Conservation (phyloP, 2,113 vertebrate species). For the Eptatretus burgeri region DNA sequence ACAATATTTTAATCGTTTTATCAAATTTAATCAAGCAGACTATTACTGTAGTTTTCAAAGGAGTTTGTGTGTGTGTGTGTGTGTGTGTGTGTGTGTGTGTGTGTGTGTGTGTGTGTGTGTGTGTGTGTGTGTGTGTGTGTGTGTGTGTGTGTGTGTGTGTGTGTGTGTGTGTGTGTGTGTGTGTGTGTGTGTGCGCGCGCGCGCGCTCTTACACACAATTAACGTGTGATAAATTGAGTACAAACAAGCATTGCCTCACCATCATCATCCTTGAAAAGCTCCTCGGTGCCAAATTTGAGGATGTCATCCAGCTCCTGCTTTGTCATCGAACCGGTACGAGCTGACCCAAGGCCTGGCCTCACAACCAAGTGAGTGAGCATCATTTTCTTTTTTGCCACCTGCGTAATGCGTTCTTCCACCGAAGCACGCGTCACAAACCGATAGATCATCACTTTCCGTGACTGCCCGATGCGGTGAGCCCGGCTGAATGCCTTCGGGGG, state of each 20-base stretch:
- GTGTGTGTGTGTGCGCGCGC: no score
- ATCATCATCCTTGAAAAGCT: slow-evolving; percentile 36
- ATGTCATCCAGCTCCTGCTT: slow-evolving; percentile 96
- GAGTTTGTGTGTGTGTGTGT: no score
- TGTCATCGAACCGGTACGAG: slow-evolving; percentile 83
- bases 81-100: no score
- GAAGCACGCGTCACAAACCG: slow-evolving; percentile 91
- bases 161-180: no score
- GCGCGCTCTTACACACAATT: no score
- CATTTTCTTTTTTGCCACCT: slow-evolving; percentile 99
- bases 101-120: no score
- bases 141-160: no score
- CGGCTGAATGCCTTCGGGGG: slow-evolving; percentile 63
- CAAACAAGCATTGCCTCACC: slow-evolving; percentile 50
- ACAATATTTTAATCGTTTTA: no score
- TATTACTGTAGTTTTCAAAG: no score
- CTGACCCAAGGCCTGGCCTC: slow-evolving; percentile 58
- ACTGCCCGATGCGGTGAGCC: slow-evolving; percentile 88
- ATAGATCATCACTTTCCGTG: slow-evolving; percentile 97
- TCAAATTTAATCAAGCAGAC: no score
- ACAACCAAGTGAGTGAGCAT: slow-evolving; percentile 93
- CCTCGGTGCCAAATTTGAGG: slow-evolving; percentile 87
- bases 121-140: no score
- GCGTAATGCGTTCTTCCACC: slow-evolving; percentile 86
- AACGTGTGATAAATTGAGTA: neutral